Evolutionary conservation across 2,113 vertebrate species (phyloP).

Genomic region (Ploceus nigricollis): DNA sequence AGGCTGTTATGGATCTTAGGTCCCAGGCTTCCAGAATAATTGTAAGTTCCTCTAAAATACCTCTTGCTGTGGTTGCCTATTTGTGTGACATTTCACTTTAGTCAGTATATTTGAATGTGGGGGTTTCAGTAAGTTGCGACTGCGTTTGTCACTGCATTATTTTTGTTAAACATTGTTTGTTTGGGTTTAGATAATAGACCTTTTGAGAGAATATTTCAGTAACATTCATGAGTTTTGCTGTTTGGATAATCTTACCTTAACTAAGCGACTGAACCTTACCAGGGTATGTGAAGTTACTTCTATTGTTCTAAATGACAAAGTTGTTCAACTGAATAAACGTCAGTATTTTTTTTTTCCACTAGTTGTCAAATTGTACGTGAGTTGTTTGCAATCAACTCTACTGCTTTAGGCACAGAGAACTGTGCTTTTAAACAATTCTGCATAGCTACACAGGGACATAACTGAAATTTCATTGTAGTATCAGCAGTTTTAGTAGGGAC

Average conservation of each 20-base stretch:
- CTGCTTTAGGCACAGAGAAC: not conserved
- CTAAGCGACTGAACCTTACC: not conserved
- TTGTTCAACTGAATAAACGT: slow-evolving; percentile 16
- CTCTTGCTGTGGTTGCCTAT: slow-evolving; percentile 22
- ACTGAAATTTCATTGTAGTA: not conserved
- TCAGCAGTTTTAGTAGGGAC: not conserved
- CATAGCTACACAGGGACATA: not conserved
- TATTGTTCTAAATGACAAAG: slow-evolving; percentile 34
- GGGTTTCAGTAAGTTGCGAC: not conserved
- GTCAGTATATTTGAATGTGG: not conserved
- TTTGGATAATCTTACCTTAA: not conserved
- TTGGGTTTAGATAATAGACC: not conserved
- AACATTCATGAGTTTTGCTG: not conserved
- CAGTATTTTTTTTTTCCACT: not conserved
- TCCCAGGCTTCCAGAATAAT: slow-evolving; percentile 68
- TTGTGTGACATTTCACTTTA: slow-evolving; percentile 8
- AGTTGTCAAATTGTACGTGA: not conserved
- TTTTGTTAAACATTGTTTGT: not conserved
- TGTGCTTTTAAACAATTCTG: slow-evolving; percentile 28
- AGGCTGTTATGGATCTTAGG: slow-evolving; percentile 63
- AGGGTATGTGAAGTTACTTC: not conserved
- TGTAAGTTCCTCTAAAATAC: slow-evolving; percentile 52
- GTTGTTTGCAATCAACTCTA: slow-evolving; percentile 27
- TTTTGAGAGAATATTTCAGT: slow-evolving; percentile 6
- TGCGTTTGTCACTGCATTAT: not conserved